Conservation (phyloP, 2,113 vertebrate species). For the Thunnus maccoyii region DNA sequence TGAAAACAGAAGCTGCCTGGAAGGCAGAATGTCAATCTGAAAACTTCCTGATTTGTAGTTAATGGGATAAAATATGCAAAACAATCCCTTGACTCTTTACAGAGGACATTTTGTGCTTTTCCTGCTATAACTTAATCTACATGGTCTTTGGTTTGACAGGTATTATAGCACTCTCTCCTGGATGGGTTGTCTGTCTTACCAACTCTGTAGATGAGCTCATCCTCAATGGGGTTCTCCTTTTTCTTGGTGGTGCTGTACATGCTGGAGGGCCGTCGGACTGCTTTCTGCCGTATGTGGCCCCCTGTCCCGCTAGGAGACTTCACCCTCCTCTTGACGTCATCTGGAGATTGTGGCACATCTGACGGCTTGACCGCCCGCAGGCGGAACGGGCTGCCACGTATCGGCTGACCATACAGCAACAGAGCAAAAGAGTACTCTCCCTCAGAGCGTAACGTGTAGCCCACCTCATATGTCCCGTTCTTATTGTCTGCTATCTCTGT, state of each 20-base stretch:
- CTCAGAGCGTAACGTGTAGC: conserved; percentile 89
- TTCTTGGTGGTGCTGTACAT: conserved; percentile 97
- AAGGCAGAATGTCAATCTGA: not conserved
- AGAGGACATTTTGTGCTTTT: not conserved
- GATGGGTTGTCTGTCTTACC: conserved; percentile 82
- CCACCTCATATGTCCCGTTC: conserved; percentile 95
- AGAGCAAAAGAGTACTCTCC: conserved; percentile 91
- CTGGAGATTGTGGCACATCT: conserved; percentile 91
- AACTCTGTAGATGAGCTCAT: conserved; percentile 91
- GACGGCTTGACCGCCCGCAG: conserved; percentile 89
- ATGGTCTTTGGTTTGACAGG: not conserved
- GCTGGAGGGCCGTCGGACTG: conserved; percentile 93
- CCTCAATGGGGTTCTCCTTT: conserved; percentile 90
- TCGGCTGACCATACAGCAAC: conserved; percentile 91
- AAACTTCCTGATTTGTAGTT: not conserved
- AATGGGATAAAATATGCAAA: not conserved
- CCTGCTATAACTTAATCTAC: not conserved
- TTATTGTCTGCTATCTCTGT: conserved; percentile 93
- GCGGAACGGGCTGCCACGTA: conserved; percentile 92
- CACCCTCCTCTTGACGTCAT: conserved; percentile 94
- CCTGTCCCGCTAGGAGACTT: conserved; percentile 93
- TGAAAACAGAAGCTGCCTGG: conserved; percentile 1
- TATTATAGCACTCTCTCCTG: too few relatives aligned
- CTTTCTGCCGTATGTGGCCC: conserved; percentile 94
- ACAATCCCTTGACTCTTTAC: not conserved